Evolutionary conservation across 2,113 vertebrate genomes (phyloP), one percentile per base, ranked within the genome.

Genomic region (Chloropsis cyanopogon): DNA sequence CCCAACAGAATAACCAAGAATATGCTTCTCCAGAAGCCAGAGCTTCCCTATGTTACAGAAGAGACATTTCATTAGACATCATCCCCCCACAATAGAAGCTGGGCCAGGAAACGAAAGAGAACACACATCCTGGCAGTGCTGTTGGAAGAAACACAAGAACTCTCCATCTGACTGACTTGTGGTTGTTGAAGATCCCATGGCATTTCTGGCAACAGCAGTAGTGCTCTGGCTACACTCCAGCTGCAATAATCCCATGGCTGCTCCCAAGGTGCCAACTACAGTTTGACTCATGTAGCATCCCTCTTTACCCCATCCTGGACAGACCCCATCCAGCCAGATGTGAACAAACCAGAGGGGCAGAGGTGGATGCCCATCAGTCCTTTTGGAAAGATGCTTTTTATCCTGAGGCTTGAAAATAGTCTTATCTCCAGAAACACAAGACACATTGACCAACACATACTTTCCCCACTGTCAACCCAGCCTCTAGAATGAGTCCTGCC

Each of bases 61-160:
- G 17, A 83, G 31, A 56, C 4, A 60, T 56, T 86, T 83, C 13
- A n/a, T 66, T 53, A 72, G 50, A 65, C 33, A 90, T 63, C 59
- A 50, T 13, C 6, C 35, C 9, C 21, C 17, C 6, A 21, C 18
- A 46, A 61, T 0, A 89, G 56, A 78, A 41, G 39, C 60, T 68
- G 81, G 17, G 77, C 42, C 60, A 91, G 42, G 8, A 47, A 24
- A 84, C 12, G 47, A 82, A 44, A 93, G 47, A 60, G 14, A 26
- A 49, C 28, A 64, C 7, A 31, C 25, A 75, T 53, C 28, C 52
- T 92, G 82, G 33, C 39, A 82, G 49, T 37, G 33, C 37, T 60
- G 28, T 49, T 91, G 69, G 76, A 95, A 92, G 82, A 95, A 79
- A 82, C 39, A 61, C 57, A 82, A 76, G 65, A 86, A 88, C 42